Evolutionary conservation across 1,140 invertebrate species (phyloP).

Genomic region (Drosophila eugracilis): DNA sequence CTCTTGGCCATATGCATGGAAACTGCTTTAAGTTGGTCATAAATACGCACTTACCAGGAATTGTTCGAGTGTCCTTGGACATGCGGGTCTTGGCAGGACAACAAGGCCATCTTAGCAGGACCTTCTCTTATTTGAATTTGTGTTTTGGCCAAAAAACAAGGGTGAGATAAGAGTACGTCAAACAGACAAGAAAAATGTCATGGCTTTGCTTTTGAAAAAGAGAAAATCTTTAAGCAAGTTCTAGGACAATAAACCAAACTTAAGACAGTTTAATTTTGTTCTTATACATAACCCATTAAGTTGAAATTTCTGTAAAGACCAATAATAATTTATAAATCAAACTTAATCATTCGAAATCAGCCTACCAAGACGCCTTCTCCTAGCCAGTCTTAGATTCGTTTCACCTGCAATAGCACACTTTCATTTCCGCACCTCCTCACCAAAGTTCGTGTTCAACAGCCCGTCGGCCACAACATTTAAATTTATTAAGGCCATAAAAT

Average conservation of each 20-base stretch:
- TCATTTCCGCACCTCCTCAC: conserved; percentile 8
- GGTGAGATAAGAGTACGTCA: conserved; percentile 5
- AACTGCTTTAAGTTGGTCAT: conserved; percentile 42
- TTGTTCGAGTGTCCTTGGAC: conserved; percentile 25
- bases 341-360: conserved; percentile 18
- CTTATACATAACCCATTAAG: background rate
- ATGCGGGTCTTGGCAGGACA: conserved; percentile 9
- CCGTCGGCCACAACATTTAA: conserved; percentile 61
- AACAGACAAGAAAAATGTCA: background rate
- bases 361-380: background rate
- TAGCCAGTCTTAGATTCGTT: conserved; percentile 2
- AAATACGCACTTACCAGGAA: conserved; percentile 50
- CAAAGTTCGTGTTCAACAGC: conserved; percentile 4
- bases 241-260: too few relatives aligned
- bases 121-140: conserved; percentile 18
- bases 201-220: background rate
- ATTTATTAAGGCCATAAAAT: conserved; percentile 77
- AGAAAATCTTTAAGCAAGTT: background rate
- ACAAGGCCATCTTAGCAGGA: conserved; percentile 19
- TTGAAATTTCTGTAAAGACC: background rate
- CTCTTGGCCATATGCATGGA: conserved; percentile 41
- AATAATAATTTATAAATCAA: background rate
- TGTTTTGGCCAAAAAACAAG: conserved; percentile 9
- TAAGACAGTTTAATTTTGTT: too few relatives aligned
- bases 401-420: conserved; percentile 33